These are phyloP conservation scores for Schlechtendalia chinensis DNA, from an alignment of 1,140 invertebrate genomes.

Conservation along the genomic window DNA sequence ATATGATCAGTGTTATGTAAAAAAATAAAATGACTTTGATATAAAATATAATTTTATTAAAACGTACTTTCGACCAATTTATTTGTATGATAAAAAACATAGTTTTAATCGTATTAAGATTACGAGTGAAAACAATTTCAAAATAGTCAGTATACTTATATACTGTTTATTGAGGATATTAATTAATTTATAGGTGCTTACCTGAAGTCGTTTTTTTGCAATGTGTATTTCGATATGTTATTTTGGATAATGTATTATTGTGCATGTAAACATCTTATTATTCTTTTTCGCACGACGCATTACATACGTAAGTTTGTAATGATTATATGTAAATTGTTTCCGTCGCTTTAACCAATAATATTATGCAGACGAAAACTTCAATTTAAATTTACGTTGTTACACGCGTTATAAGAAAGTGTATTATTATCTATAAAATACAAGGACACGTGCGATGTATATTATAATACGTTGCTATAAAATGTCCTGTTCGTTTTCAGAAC, in stretches of 20 bases:
- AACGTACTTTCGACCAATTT: too few relatives aligned
- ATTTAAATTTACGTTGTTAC: background rate
- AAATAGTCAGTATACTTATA: background rate
- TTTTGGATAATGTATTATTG: background rate
- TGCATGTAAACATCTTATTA: background rate
- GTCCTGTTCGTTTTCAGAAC: conserved; percentile 36
- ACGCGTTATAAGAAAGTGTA: background rate
- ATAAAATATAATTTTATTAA: too few relatives aligned
- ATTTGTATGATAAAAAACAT: too few relatives aligned
- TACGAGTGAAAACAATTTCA: background rate
- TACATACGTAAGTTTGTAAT: background rate
- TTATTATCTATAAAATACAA: too few relatives aligned
- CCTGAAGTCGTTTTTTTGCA: background rate
- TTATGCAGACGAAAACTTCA: background rate
- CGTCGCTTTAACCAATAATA: background rate
- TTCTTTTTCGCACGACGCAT: background rate
- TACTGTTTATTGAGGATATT: background rate
- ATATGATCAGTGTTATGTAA: too few relatives aligned
- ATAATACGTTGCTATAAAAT: too few relatives aligned
- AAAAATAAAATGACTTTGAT: too few relatives aligned
- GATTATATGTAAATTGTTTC: background rate
- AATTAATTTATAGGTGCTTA: background rate
- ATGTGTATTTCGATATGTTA: background rate
- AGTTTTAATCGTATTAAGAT: too few relatives aligned
- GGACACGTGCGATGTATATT: too few relatives aligned